Percentiles rank a stretch among this genome's conserved stretches.
Conservation (phyloP, 2,113 vertebrate genomes). For the Semicossyphus pulcher region DNA sequence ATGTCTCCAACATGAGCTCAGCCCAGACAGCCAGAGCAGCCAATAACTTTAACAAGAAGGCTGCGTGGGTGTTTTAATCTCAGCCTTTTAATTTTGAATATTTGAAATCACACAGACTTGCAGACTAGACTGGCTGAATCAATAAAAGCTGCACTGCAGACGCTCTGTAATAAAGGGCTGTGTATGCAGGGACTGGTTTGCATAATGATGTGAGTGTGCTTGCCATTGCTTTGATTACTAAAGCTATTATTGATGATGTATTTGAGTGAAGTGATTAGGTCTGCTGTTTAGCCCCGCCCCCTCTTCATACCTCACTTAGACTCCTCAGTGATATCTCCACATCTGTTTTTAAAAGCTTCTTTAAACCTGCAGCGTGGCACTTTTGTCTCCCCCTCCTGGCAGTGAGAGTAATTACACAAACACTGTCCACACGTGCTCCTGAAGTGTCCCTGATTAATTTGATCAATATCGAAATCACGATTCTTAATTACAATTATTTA, state of each 20-base stretch:
- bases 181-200: background rate
- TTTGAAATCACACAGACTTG: background rate
- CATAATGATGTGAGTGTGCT: background rate
- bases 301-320: background rate
- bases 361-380: too few species aligned
- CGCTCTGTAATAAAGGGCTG: background rate
- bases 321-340: background rate
- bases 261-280: background rate
- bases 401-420: too few species aligned
- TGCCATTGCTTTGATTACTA: background rate
- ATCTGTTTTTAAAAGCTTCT: too few species aligned
- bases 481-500: too few species aligned
- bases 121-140: background rate
- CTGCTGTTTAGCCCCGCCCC: background rate
- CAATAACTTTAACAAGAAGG: background rate
- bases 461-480: too few species aligned
- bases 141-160: background rate
- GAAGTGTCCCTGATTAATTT: too few species aligned
- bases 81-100: conserved; percentile 11
- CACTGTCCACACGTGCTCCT: too few species aligned
- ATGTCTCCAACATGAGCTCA: background rate
- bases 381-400: background rate
- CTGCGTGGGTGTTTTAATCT: background rate
- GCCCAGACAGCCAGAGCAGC: background rate
- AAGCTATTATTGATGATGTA: background rate